Percentiles rank a stretch among this genome's conserved stretches.
Conservation (phyloP, 2,888 invertebrate species). For the Mechanitis mazaeus region DNA sequence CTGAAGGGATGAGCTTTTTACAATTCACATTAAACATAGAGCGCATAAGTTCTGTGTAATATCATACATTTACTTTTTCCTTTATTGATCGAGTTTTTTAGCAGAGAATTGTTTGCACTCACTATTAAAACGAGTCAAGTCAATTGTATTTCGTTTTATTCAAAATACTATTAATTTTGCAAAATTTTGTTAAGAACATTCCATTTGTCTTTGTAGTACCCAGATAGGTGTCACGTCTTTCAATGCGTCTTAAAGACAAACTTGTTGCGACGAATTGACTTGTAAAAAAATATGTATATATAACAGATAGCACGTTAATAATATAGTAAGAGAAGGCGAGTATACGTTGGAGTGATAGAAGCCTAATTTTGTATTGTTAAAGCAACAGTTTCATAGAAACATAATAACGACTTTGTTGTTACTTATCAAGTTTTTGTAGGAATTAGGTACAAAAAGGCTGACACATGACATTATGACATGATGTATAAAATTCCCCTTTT, state of each 20-base stretch:
- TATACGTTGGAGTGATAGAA: conserved; percentile 75
- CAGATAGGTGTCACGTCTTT: conserved; percentile 31
- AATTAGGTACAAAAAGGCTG: conserved; percentile 73
- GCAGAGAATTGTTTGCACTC: conserved; percentile 1
- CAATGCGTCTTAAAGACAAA: conserved; percentile 58
- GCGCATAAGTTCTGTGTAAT: conserved; percentile 14
- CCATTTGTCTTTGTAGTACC: conserved; percentile 32
- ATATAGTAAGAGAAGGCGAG: conserved; percentile 48
- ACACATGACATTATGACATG: conserved; percentile 60
- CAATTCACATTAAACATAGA: conserved; percentile 15
- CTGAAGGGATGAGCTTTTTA: conserved; percentile 23
- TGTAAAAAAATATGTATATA: conserved; percentile 47
- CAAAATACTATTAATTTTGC: not conserved
- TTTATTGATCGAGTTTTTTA: not conserved
- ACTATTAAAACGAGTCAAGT: conserved; percentile 1
- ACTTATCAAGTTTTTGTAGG: conserved; percentile 70
- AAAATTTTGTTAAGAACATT: conserved; percentile 34
- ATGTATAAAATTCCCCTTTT: conserved; percentile 33
- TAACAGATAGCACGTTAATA: conserved; percentile 35
- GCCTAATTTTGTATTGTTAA: conserved; percentile 71
- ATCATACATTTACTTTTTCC: not conserved
- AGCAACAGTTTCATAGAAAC: conserved; percentile 73
- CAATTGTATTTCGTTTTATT: not conserved
- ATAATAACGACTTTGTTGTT: conserved; percentile 64
- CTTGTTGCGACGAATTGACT: conserved; percentile 40